These are phyloP conservation scores for Cyclophora albipunctata DNA, from an alignment of 2,888 invertebrate species.

Conservation along the genomic window DNA sequence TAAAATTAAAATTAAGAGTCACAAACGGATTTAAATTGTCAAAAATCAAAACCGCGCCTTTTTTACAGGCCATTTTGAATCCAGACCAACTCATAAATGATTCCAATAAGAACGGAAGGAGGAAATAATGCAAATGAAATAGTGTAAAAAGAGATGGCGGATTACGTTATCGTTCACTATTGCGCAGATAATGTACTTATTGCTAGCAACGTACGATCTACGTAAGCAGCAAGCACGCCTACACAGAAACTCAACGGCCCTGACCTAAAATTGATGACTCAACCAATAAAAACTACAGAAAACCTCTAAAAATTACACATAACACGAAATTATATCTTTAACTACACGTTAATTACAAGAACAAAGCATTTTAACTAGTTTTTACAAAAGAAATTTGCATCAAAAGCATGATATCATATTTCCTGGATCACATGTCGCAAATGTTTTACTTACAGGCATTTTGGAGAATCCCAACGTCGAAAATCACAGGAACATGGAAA, in stretches of 20 bases:
- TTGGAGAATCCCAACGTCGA: conserved; percentile 32
- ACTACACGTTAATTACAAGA: no score
- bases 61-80: no score
- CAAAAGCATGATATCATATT: conserved; percentile 20
- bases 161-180: conserved; percentile 16
- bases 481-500: conserved; percentile 35
- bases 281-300: conserved; percentile 6
- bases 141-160: conserved; percentile 21
- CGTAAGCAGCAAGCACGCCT: conserved; percentile 29
- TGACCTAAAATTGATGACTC: conserved; percentile 38
- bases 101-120: conserved; percentile 6
- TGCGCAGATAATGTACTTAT: conserved; percentile 27
- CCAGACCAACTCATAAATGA: conserved; percentile 4
- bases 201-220: conserved; percentile 12
- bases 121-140: background rate
- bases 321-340: background rate
- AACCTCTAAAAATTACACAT: background rate
- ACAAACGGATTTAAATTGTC: no score
- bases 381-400: no score
- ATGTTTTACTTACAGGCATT: conserved; percentile 59
- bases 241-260: conserved; percentile 29
- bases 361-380: no score
- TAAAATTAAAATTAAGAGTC: no score
- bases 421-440: conserved; percentile 46
- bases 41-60: no score